Percentiles rank a stretch among this genome's conserved stretches.
Conservation (phyloP, 37 sponge, comb jelly and placozoan genomes). For the Axinella damicornis region DNA sequence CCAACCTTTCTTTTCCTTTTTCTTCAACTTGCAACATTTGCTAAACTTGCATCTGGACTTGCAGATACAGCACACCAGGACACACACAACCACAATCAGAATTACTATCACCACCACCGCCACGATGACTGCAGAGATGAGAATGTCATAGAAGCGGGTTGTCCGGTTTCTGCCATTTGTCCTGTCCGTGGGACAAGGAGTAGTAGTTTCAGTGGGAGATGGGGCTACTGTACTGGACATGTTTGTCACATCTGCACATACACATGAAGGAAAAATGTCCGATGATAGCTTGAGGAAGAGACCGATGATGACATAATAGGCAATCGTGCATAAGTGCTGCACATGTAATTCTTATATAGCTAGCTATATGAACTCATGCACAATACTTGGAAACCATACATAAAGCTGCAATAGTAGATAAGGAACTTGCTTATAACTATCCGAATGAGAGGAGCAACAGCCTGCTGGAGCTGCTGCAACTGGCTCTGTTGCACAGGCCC, state of each 20-base stretch:
- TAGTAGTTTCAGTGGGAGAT: background rate
- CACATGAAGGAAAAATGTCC: too few relatives aligned
- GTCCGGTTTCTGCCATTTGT: background rate
- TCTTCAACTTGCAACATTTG: background rate
- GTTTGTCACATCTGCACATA: conserved; percentile 16
- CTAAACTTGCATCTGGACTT: background rate
- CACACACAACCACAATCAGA: background rate
- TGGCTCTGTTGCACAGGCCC: background rate
- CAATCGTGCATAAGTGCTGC: too few relatives aligned
- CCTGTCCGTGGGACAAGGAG: background rate
- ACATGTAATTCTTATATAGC: too few relatives aligned
- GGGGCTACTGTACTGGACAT: background rate
- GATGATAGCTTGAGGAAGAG: too few relatives aligned
- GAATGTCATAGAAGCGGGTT: background rate
- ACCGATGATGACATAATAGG: too few relatives aligned
- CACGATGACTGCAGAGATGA: conserved; percentile 1
- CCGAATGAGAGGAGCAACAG: conserved; percentile 6
- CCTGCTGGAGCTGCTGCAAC: background rate
- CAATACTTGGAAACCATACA: too few relatives aligned
- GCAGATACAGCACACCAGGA: conserved; percentile 21
- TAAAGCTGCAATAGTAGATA: background rate
- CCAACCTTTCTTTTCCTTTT: background rate
- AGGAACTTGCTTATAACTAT: conserved; percentile 39
- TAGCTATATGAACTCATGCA: too few relatives aligned
- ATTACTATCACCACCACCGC: conserved; percentile 19